Conservation (phyloP, 2,888 invertebrate species). For the Eurois occulta region DNA sequence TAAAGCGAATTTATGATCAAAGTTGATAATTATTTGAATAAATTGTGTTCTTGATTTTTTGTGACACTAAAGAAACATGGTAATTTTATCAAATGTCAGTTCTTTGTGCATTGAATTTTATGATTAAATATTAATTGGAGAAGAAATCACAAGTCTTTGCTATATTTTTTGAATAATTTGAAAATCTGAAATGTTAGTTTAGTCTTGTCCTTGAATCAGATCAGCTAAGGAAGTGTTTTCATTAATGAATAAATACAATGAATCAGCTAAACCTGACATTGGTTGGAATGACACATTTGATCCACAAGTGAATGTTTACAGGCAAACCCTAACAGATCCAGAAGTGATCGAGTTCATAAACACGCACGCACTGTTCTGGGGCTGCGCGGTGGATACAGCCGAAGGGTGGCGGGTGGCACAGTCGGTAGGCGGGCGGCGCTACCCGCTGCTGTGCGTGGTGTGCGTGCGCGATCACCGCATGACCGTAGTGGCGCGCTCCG, state of each 20-base stretch:
- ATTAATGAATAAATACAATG: not conserved
- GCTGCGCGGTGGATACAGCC: slow-evolving; percentile 95
- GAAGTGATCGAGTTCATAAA: slow-evolving; percentile 95
- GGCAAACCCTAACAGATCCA: slow-evolving; percentile 92
- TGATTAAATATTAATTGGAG: too few relatives aligned
- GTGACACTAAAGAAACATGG: not conserved
- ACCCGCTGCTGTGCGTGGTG: slow-evolving; percentile 97
- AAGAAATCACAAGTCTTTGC: not conserved
- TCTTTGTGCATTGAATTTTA: not conserved
- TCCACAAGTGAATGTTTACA: slow-evolving; percentile 71
- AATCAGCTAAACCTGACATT: not conserved
- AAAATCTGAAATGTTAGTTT: not conserved
- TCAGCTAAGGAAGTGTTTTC: not conserved
- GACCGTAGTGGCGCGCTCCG: slow-evolving; percentile 97
- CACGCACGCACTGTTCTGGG: slow-evolving; percentile 97
- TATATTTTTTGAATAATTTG: not conserved
- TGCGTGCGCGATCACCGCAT: slow-evolving; percentile 97
- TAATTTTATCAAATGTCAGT: not conserved
- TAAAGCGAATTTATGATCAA: not conserved
- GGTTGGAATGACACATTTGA: not conserved
- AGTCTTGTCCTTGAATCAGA: not conserved
- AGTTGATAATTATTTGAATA: not conserved
- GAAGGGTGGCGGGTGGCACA: slow-evolving; percentile 98
- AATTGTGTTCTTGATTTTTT: not conserved
- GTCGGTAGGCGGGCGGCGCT: slow-evolving; percentile 94